Base-by-base conservation (phyloP, 2,888 invertebrate genomes). In the Urechis unicinctus region DNA sequence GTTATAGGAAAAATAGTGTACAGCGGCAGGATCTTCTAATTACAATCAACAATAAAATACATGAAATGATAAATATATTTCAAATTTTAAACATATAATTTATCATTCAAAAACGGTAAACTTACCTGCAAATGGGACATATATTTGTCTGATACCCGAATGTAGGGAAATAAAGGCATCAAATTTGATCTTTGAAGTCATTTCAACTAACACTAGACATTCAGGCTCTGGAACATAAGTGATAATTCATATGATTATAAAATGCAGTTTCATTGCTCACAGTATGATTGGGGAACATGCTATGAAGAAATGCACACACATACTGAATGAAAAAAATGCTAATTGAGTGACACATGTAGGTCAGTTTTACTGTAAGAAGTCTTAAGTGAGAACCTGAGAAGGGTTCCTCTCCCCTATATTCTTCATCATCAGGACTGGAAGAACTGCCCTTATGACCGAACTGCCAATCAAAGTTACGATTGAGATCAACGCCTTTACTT, bases 391-490 rank as follows among this genome's bases (percentile, higher is more conserved):
- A 58, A 73, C 75, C 74, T 71, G 67, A 50, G 67, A 69, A 45
- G 49, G 70, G 59, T 42, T 64, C 41, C 22, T 58, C 52, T 17
- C 75, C 75, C 58, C 72, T 67, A 61, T 69, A 73, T 60, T 75
- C 74, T 53, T 73, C 75, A 65, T 74, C 73, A 42, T 54, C 55
- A 2, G 57, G 56, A 52, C 72, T 58, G 17, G 47, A 47, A 4
- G 74, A 73, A 53, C 74, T 74, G 2, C 74, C 74, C 43, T 62
- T 61, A n/a, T 66, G 66, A 13, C 71, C 75, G 68, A 67, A 75
- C 58, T 74, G 66, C 73, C 74, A 75, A 53, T 71, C 71, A 67
- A 75, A 75, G 59, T 75, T 75, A 49, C 75, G 62, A 58, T 75
- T 74, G 3, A 75, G 58, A 61, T 75, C 75, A 1, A 74, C 73